phyloP scores from a whole-genome alignment of 2,888 invertebrate genomes.

The Orthosia cruda region DNA sequence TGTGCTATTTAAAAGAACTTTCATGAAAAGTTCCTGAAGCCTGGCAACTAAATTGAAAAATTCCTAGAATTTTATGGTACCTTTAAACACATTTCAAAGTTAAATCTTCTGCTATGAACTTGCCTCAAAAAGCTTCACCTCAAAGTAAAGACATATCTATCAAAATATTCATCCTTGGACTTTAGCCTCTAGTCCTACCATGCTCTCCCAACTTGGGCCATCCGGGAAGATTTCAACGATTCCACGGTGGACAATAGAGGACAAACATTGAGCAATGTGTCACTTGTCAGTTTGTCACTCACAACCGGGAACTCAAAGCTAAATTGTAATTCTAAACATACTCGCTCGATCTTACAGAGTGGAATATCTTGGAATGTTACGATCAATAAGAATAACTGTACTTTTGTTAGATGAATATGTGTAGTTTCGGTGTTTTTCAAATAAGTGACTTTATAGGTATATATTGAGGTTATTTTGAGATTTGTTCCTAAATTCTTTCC shows the following conservation, averaged over 20 bases:
- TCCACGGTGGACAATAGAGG: conserved; percentile 59
- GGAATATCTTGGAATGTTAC: conserved; percentile 55
- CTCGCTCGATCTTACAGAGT: conserved; percentile 52
- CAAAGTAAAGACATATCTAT: not conserved
- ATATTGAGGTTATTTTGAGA: not conserved
- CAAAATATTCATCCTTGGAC: not conserved
- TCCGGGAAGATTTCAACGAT: conserved; percentile 57
- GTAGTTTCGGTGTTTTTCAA: not conserved
- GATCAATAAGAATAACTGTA: conserved; percentile 50
- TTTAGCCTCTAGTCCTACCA: not conserved
- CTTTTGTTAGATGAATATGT: not conserved
- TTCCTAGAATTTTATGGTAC: too few species aligned
- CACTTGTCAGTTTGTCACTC: conserved; percentile 59
- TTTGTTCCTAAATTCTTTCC: too few species aligned
- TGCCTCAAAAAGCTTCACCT: not conserved
- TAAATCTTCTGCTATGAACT: too few species aligned
- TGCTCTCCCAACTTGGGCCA: conserved; percentile 37
- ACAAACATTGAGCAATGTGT: conserved; percentile 69
- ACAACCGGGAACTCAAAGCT: conserved; percentile 53
- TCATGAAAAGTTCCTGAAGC: not conserved
- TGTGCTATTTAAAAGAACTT: not conserved
- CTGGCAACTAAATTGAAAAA: too few species aligned
- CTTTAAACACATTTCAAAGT: too few species aligned
- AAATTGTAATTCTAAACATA: conserved; percentile 69
- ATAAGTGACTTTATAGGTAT: not conserved